phyloP scores from a whole-genome alignment of 2,113 vertebrate genomes.

The Cacatua alba region DNA sequence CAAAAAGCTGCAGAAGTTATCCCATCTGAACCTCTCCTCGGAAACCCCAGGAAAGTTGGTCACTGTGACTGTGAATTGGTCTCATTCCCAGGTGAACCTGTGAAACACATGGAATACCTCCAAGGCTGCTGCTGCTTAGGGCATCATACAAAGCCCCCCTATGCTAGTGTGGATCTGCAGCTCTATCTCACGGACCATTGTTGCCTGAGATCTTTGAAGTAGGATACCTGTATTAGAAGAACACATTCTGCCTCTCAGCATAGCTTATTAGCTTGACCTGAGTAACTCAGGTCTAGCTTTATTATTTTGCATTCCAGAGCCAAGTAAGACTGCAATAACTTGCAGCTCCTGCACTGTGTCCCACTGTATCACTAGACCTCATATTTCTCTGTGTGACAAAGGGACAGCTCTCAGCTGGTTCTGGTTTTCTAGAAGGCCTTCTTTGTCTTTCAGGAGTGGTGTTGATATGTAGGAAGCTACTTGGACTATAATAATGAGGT shows the following conservation, averaged over 20 bases:
- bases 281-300: neutral
- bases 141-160: neutral
- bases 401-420: neutral
- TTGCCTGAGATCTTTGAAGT: neutral
- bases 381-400: neutral
- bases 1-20: neutral
- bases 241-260: neutral
- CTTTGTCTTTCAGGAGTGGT: neutral
- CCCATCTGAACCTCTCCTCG: neutral
- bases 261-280: neutral
- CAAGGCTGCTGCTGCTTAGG: neutral
- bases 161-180: neutral
- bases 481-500: neutral
- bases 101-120: neutral
- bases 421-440: neutral
- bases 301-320: neutral
- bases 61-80: neutral
- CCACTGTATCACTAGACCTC: neutral
- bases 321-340: neutral
- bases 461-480: neutral
- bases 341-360: neutral
- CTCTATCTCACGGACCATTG: neutral
- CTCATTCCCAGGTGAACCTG: neutral
- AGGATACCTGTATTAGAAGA: neutral
- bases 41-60: neutral